Evolutionary conservation across 2,888 invertebrate species (phyloP).

Genomic region (Ctenicera cuprea): DNA sequence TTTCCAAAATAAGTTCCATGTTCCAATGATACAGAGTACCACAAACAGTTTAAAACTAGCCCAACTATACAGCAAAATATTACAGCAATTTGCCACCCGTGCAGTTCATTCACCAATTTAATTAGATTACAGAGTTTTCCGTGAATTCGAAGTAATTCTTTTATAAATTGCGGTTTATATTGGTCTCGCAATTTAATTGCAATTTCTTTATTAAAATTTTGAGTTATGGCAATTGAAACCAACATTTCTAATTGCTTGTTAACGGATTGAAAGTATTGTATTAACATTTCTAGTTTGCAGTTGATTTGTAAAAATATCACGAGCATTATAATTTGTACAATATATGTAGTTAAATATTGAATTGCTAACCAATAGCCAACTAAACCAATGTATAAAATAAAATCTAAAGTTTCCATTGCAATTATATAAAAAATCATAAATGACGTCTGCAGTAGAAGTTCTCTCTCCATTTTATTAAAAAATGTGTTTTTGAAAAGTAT

Average conservation of each 20-base stretch:
- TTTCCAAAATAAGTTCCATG: not conserved
- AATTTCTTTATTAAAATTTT: too few relatives aligned
- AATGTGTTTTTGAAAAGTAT: too few relatives aligned
- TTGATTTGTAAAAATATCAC: constrained; percentile 1
- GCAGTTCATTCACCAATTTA: too few relatives aligned
- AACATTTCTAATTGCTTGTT: not conserved
- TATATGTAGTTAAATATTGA: not conserved
- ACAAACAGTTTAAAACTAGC: not conserved
- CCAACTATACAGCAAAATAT: not conserved
- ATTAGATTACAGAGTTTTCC: constrained; percentile 8
- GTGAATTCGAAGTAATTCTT: too few relatives aligned
- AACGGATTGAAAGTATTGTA: not conserved
- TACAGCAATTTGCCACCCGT: constrained; percentile 2
- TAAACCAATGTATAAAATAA: too few relatives aligned
- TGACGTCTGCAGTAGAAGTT: too few relatives aligned
- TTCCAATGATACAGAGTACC: not conserved
- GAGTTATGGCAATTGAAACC: too few relatives aligned
- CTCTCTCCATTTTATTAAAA: too few relatives aligned
- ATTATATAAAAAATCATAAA: too few relatives aligned
- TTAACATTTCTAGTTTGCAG: not conserved
- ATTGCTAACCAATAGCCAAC: not conserved
- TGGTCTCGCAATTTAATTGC: too few relatives aligned
- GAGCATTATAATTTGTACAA: not conserved
- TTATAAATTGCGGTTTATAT: not conserved
- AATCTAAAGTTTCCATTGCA: too few relatives aligned